Percentiles rank a stretch among this genome's conserved stretches.
Evolutionary conservation across 2,113 vertebrate genomes (phyloP).

Genomic region (Callaeas wilsoni): DNA sequence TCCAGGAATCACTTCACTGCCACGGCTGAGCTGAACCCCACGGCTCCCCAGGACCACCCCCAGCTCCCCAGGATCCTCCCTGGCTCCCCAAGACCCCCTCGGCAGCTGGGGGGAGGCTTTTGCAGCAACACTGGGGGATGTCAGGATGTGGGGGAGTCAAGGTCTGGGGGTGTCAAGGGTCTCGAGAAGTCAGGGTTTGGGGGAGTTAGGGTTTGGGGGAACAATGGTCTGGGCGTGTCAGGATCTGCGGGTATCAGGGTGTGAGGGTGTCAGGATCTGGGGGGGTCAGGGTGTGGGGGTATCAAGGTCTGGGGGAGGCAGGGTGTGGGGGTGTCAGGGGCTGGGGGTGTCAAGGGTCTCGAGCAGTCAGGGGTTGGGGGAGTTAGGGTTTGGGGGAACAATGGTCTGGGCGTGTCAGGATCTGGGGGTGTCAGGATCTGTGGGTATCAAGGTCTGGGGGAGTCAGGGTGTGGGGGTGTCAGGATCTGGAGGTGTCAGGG

Average conservation of each 20-base stretch:
- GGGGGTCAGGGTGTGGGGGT: not conserved
- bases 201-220: not conserved
- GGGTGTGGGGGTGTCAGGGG: accelerated
- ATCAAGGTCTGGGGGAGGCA: not conserved
- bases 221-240: no score
- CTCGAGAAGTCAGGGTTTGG: no score
- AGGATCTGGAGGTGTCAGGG: accelerated
- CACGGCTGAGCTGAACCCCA: accelerated
- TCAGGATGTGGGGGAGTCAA: not conserved
- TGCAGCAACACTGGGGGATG: not conserved
- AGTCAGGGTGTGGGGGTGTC: accelerated
- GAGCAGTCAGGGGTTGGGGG: not conserved
- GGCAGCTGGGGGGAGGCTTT: not conserved
- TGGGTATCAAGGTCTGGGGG: not conserved
- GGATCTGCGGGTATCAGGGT: not conserved
- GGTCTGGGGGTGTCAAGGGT: not conserved
- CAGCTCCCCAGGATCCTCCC: not conserved
- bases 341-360: accelerated
- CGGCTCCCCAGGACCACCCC: not conserved
- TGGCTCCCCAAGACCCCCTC: not conserved
- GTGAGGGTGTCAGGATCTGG: not conserved
- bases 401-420: no score
- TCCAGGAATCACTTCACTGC: not conserved
- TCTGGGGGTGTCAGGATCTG: accelerated
- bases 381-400: not conserved